Evolutionary conservation across 2,888 invertebrate species (phyloP), one percentile per base, ranked within the genome.

Genomic region (Nasonia oneida): DNA sequence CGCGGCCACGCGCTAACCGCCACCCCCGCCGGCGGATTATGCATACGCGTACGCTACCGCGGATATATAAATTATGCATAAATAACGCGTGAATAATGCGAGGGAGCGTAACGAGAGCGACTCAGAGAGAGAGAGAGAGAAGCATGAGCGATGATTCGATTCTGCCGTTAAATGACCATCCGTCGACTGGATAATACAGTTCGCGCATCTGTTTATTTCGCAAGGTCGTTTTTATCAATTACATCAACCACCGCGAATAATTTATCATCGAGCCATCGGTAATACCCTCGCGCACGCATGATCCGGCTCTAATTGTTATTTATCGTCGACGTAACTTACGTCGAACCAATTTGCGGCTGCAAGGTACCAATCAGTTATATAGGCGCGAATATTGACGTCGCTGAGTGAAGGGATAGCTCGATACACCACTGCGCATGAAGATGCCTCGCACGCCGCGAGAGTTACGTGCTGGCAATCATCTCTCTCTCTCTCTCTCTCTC

Each of bases 241-340:
- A n/a, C 10, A 29, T 29, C 29, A 47, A 47, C 47, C 47, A 12
- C 47, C 39, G 8, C 57, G n/a, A n/a, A 61, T 61, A 47, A 61
- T 23, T 23, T 37, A 37, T 37, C 4, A 37, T n/a, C 57, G n/a
- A 61, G 18, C 18, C 6, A 6, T 61, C 57, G 1, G 12, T 47
- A 61, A n/a, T 61, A n/a, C n/a, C 23, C n/a, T 23, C 57, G 5
- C n/a, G 57, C 57, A 18, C n/a, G 57, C 57, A 61, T n/a, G n/a
- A 23, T 61, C 57, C 57, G 64, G 10, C 64, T 33, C 29, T 67
- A 67, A 67, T 67, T 67, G 33, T 67, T 67, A 67, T 67, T 67
- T 67, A 67, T 67, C 2, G 67, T 23, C 57, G 57, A n/a, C 57
- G 23, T 61, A 61, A 61, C n/a, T 61, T 61, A 23, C 6, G 57